Base-by-base conservation (phyloP, 2,888 invertebrate species). In the Lycaena phlaeas region DNA sequence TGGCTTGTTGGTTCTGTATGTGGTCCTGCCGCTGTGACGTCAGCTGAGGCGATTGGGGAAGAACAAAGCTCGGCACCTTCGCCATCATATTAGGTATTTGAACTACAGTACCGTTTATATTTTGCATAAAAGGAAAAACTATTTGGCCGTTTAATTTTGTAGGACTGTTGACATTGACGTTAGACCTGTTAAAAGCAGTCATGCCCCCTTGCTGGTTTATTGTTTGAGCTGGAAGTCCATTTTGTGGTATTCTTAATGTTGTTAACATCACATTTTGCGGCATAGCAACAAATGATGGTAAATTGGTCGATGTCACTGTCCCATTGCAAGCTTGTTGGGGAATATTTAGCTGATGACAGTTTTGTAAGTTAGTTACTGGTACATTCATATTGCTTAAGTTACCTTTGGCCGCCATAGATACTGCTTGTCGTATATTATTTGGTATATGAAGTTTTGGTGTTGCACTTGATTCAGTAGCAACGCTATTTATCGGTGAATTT, bases 21-120 rank as follows among this genome's bases (percentile, higher is more conserved):
- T 76, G 76, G 43, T 82, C 79, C 54, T 77, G 75, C 47, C 72
- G 66, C 49, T 70, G 72, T 11, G 69, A 46, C 14, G 72, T 61
- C 43, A 78, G 44, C 53, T 84, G 72, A 45, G 75, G 48, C 44
- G 66, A 59, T 65, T 73, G 73, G 28, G 85, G 84, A 50, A 85
- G 69, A 41, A 85, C 73, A 49, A 72, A 86, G 62, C 87, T 87
- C 34, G 87, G 86, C 65, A 86, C 82, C 57, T 87, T 85, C 3
- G 88, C 76, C 69, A 88, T 77, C 42, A 88, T 61, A 57, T 87
- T 88, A 42, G 88, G 89, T 71, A 89, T 81, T 73, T 88, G 88
- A 50, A 89, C 87, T 45, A 89, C 79, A 30, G 85, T 68, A 43
- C 85, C 85, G 43, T 85, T 85, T 42, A 85, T 72, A 71, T 88